These are phyloP conservation scores for Aphyosemion australe DNA, from an alignment of 2,113 vertebrate genomes.

Conservation along the genomic window DNA sequence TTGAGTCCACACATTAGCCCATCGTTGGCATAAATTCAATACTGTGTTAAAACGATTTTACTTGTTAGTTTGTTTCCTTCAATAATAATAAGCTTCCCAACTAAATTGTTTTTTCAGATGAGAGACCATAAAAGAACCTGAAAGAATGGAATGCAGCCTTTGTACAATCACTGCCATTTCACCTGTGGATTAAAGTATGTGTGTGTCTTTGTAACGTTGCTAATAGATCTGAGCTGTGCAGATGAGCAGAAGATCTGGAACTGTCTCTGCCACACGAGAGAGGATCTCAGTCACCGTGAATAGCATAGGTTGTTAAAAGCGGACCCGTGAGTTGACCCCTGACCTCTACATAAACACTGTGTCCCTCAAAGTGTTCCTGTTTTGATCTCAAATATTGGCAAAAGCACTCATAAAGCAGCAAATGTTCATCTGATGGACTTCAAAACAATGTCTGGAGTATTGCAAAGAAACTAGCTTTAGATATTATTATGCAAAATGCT, in stretches of 20 bases:
- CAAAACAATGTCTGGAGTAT: conserved; percentile 10
- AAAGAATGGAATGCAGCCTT: conserved; percentile 34
- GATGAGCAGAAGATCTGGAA: conserved; percentile 11
- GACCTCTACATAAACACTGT: conserved; percentile 55
- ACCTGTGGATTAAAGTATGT: conserved; percentile 38
- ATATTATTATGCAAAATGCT: conserved; percentile 16
- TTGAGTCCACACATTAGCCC: conserved; percentile 45
- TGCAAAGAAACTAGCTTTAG: conserved; percentile 2
- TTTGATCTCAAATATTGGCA: background rate
- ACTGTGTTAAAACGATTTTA: conserved; percentile 28
- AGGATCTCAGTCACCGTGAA: background rate
- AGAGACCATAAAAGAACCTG: conserved; percentile 52
- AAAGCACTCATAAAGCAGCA: background rate
- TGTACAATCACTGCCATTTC: conserved; percentile 15
- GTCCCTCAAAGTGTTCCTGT: conserved; percentile 23
- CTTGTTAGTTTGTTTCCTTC: conserved; percentile 20
- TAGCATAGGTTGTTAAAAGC: conserved; percentile 13
- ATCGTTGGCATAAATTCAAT: conserved; percentile 39
- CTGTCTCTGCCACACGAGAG: background rate
- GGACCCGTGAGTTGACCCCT: conserved; percentile 61
- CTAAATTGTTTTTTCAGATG: conserved; percentile 24
- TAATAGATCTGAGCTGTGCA: conserved; percentile 18
- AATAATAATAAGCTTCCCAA: conserved; percentile 42
- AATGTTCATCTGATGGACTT: conserved; percentile 42
- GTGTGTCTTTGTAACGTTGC: conserved; percentile 23